Evolutionary conservation across 1,140 invertebrate genomes (phyloP).

Genomic region (Drosophila melanica): DNA sequence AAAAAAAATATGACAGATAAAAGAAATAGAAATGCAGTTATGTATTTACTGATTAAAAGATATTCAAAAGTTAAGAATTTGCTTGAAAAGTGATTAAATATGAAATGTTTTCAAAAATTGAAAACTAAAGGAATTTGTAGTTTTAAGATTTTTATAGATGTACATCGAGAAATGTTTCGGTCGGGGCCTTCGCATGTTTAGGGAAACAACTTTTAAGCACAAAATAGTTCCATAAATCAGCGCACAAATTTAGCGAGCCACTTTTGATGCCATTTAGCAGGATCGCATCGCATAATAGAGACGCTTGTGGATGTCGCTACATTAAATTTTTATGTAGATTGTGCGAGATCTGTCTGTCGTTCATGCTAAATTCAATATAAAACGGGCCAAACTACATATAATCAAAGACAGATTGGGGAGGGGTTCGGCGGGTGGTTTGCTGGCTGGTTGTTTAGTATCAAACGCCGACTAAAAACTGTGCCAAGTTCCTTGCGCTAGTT

Average conservation of each 20-base stretch:
- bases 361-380: slow-evolving; percentile 39
- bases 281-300: slow-evolving; percentile 51
- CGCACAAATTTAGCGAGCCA: slow-evolving; percentile 62
- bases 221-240: slow-evolving; percentile 71
- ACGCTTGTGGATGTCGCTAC: slow-evolving; percentile 39
- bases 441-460: slow-evolving; percentile 46
- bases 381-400: slow-evolving; percentile 13
- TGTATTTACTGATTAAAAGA: background rate
- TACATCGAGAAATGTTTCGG: background rate
- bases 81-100: no score
- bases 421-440: background rate
- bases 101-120: no score
- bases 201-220: slow-evolving; percentile 32
- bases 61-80: no score
- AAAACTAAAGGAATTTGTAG: slow-evolving; percentile 2
- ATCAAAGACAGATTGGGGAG: background rate
- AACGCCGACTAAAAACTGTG: slow-evolving; percentile 67
- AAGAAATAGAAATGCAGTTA: no score
- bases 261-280: slow-evolving; percentile 44
- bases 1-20: background rate
- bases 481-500: slow-evolving; percentile 79
- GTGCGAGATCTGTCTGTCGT: slow-evolving; percentile 7
- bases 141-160: background rate
- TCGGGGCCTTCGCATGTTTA: slow-evolving; percentile 33
- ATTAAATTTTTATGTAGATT: slow-evolving; percentile 54